Percentiles rank a stretch among this genome's conserved stretches.
Evolutionary conservation across 2,797 vertebrate genomes (phyloP).

Genomic region (Esox masquinongy): DNA sequence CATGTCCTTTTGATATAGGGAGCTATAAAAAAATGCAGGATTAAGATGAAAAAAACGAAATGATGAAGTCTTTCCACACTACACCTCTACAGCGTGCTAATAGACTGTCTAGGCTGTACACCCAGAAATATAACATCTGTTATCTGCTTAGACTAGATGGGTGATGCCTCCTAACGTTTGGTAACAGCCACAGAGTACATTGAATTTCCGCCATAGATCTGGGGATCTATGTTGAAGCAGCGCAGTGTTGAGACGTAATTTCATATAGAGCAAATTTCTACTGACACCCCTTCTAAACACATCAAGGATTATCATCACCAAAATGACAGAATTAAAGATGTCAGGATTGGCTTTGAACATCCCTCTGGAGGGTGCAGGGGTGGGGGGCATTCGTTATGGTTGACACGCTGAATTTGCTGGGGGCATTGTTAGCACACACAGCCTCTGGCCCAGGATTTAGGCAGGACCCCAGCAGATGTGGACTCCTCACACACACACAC

Average conservation of each 20-base stretch:
- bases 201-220: constrained; percentile 29
- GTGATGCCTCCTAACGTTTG: constrained; percentile 2
- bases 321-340: constrained; percentile 78
- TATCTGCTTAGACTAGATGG: constrained; percentile 4
- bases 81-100: neutral
- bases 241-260: constrained; percentile 63
- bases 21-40: constrained; percentile 75
- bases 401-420: constrained; percentile 86
- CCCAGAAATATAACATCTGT: constrained; percentile 9
- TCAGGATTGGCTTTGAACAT: constrained; percentile 69
- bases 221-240: constrained; percentile 17
- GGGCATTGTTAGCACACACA: constrained; percentile 88
- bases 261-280: constrained; percentile 63
- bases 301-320: constrained; percentile 82
- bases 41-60: constrained; percentile 62
- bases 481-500: constrained; percentile 49
- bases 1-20: constrained; percentile 91
- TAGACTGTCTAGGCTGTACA: neutral
- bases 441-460: constrained; percentile 88
- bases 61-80: constrained; percentile 34
- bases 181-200: neutral
- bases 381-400: constrained; percentile 69
- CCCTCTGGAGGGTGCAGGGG: constrained; percentile 59
- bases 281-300: constrained; percentile 66
- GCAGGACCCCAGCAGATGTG: constrained; percentile 85